Evolutionary conservation across 2,888 invertebrate species (phyloP).

Genomic region (Cynaeus angustus): DNA sequence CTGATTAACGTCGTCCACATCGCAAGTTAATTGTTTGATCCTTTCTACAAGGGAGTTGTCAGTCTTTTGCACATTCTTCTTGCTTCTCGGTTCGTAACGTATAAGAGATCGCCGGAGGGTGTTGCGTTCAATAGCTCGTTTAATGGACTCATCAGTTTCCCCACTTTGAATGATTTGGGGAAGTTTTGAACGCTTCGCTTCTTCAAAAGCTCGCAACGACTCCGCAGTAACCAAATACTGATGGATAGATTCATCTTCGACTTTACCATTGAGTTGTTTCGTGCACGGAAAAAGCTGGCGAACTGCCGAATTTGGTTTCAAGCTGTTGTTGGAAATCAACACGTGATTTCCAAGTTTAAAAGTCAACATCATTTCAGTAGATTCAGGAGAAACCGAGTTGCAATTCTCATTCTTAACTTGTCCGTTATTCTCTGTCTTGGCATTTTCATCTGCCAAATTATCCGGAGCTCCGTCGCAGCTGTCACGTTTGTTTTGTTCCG

Average conservation of each 20-base stretch:
- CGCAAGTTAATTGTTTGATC: conserved; percentile 89
- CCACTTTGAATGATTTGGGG: conserved; percentile 73
- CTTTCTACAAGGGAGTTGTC: conserved; percentile 90
- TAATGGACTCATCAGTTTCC: conserved; percentile 79
- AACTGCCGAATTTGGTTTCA: conserved; percentile 86
- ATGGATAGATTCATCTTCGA: conserved; percentile 67
- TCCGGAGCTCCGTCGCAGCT: conserved; percentile 70
- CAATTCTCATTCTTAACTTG: conserved; percentile 47
- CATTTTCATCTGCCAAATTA: conserved; percentile 63
- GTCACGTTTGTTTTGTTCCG: conserved; percentile 65
- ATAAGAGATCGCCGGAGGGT: conserved; percentile 86
- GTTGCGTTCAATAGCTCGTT: conserved; percentile 88
- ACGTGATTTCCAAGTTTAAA: conserved; percentile 76
- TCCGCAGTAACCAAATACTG: conserved; percentile 80
- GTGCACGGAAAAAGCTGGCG: conserved; percentile 86
- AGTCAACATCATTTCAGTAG: conserved; percentile 74
- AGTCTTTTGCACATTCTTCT: conserved; percentile 74
- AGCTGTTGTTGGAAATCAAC: conserved; percentile 74
- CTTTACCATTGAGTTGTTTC: conserved; percentile 73
- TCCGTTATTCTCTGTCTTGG: conserved; percentile 55
- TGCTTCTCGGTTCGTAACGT: conserved; percentile 72
- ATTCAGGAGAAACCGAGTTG: conserved; percentile 65
- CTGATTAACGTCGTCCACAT: conserved; percentile 79
- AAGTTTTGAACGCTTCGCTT: conserved; percentile 75
- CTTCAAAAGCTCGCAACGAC: conserved; percentile 82